Conservation (phyloP, 2,113 vertebrate genomes). For the Cyanoramphus novaezelandiae region DNA sequence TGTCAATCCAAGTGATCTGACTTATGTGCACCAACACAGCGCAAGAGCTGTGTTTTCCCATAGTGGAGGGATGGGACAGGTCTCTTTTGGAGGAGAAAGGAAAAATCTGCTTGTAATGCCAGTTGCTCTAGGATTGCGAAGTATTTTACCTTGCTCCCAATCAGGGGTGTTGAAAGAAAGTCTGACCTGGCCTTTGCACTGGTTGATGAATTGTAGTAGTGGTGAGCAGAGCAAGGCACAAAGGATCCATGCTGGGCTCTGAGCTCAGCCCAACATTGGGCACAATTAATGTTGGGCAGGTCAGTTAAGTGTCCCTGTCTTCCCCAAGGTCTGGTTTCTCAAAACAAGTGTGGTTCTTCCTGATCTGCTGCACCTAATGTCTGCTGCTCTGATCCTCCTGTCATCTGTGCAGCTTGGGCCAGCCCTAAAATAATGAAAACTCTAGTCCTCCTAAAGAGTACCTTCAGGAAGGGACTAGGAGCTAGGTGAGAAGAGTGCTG, state of each 20-base stretch:
- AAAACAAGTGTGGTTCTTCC: neutral
- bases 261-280: rapidly evolving
- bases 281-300: neutral
- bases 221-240: rapidly evolving
- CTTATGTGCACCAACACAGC: neutral
- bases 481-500: neutral
- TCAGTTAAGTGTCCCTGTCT: neutral
- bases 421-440: rapidly evolving
- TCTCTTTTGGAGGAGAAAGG: neutral
- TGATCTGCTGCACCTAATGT: neutral
- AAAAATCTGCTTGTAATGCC: neutral
- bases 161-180: neutral
- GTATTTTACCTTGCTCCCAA: neutral
- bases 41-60: neutral
- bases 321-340: neutral
- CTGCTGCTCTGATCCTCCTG: neutral
- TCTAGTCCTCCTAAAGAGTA: neutral
- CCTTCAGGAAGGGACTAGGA: neutral
- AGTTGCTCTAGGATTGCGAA: neutral
- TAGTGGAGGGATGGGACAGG: neutral
- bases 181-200: neutral
- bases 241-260: neutral
- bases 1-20: neutral
- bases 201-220: neutral
- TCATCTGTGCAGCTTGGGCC: neutral